Conservation (phyloP, 1,140 invertebrate species). For the fruit fly (Drosophila melanogaster) region DNA sequence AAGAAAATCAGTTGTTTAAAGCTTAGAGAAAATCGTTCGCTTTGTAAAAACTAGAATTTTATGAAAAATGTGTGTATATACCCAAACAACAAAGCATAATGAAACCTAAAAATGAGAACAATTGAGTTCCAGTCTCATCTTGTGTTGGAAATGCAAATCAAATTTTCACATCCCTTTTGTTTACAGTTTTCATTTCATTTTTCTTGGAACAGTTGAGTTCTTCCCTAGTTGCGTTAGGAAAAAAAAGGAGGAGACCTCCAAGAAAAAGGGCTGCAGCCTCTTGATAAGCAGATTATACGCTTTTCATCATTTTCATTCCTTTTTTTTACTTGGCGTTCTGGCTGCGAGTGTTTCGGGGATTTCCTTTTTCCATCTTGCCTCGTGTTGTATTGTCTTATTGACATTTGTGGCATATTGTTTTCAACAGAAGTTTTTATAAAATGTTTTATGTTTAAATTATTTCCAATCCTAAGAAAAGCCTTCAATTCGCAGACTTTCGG, state of each 20-base stretch:
- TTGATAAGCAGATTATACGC: slow-evolving; percentile 76
- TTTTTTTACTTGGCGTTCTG: slow-evolving; percentile 31
- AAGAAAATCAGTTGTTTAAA: not conserved
- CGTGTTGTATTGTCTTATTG: slow-evolving; percentile 44
- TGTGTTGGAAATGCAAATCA: slow-evolving; percentile 62
- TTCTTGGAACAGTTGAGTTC: slow-evolving; percentile 27
- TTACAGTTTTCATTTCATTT: slow-evolving; percentile 52
- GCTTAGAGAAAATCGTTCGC: not conserved
- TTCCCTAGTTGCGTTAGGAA: not conserved
- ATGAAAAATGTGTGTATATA: not conserved
- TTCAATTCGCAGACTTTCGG: not conserved
- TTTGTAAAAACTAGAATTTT: not conserved
- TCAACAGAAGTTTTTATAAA: slow-evolving; percentile 24
- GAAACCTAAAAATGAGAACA: slow-evolving; percentile 14
- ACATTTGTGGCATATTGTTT: slow-evolving; percentile 69
- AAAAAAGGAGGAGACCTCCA: not conserved
- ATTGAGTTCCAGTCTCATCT: slow-evolving; percentile 59
- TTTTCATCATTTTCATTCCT: slow-evolving; percentile 46
- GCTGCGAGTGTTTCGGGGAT: slow-evolving; percentile 30
- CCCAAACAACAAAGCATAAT: slow-evolving; percentile 9
- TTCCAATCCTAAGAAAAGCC: slow-evolving; percentile 3
- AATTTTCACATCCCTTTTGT: slow-evolving; percentile 65
- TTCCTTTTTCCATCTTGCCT: slow-evolving; percentile 45
- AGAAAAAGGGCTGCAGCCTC: slow-evolving; percentile 37
- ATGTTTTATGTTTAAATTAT: not conserved